phyloP scores from a whole-genome alignment of 2,113 vertebrate genomes.

The Oreochromis aureus region DNA sequence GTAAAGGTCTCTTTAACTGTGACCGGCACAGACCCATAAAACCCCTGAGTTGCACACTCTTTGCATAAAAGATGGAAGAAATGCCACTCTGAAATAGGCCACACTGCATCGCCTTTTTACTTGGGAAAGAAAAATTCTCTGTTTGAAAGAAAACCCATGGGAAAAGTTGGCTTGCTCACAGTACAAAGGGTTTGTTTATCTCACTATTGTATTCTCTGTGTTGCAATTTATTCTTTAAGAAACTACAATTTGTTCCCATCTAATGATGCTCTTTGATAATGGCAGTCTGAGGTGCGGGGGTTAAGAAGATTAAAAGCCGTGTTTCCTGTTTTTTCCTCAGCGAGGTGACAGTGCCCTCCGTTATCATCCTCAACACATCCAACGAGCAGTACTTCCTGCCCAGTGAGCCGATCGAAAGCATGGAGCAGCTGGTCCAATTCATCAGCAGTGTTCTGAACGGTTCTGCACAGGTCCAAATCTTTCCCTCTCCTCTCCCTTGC shows the following conservation, averaged over 20 bases:
- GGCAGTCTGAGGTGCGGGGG: background rate
- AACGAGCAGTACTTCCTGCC: constrained; percentile 96
- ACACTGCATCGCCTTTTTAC: background rate
- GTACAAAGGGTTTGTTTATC: constrained; percentile 40
- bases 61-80: constrained; percentile 47
- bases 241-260: constrained; percentile 15
- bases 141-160: constrained; percentile 30
- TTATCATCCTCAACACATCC: constrained; percentile 94
- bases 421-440: constrained; percentile 89
- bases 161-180: constrained; percentile 14
- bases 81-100: constrained; percentile 8
- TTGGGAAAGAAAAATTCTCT: background rate
- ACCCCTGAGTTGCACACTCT: constrained; percentile 22
- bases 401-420: constrained; percentile 72
- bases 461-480: constrained; percentile 79
- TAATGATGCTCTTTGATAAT: constrained; percentile 38
- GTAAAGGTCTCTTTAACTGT: constrained; percentile 46
- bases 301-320: constrained; percentile 19
- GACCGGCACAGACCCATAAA: constrained; percentile 9
- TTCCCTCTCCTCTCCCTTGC: background rate
- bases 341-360: constrained; percentile 85
- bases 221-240: constrained; percentile 35
- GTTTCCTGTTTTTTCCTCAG: constrained; percentile 69
- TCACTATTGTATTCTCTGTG: constrained; percentile 5
- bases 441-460: constrained; percentile 89